A percentile compares a stretch with the other conserved stretches of the same genome.
These are phyloP conservation scores for Spatulosminthurus flaviceps DNA, from an alignment of 2,888 invertebrate species.

Conservation along the genomic window DNA sequence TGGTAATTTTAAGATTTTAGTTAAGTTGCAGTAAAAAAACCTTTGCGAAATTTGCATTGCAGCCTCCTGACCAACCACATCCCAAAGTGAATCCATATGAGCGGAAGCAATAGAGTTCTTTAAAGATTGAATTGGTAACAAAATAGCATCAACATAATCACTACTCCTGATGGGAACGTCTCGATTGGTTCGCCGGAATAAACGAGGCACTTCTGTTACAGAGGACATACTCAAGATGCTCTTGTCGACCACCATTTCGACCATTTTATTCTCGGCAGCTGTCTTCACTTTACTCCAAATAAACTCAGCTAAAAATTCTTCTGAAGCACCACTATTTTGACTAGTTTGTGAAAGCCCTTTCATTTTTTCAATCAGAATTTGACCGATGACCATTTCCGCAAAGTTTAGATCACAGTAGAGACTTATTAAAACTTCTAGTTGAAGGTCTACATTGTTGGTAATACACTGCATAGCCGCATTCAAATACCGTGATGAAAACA, in stretches of 20 bases:
- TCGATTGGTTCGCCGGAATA: slow-evolving; percentile 91
- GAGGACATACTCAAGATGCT: slow-evolving; percentile 55
- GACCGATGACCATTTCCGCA: slow-evolving; percentile 59
- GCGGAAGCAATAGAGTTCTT: slow-evolving; percentile 41
- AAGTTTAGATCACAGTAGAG: slow-evolving; percentile 61
- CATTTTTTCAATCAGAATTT: slow-evolving; percentile 60
- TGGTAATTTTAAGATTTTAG: too few relatives aligned
- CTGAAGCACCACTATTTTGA: neutral
- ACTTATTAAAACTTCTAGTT: slow-evolving; percentile 44
- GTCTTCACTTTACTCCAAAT: slow-evolving; percentile 53
- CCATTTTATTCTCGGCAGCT: slow-evolving; percentile 53
- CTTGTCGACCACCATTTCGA: slow-evolving; percentile 53
- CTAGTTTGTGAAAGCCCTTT: neutral
- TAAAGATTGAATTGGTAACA: slow-evolving; percentile 55
- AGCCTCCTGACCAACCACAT: slow-evolving; percentile 52
- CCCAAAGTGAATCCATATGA: slow-evolving; percentile 52
- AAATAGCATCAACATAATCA: slow-evolving; percentile 75
- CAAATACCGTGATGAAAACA: slow-evolving; percentile 59
- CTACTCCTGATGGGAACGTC: slow-evolving; percentile 84
- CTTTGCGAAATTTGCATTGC: slow-evolving; percentile 52
- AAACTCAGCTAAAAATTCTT: slow-evolving; percentile 55
- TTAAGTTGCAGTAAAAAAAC: slow-evolving; percentile 34
- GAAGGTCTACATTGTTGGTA: slow-evolving; percentile 48
- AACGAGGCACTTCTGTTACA: slow-evolving; percentile 90
- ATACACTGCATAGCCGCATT: slow-evolving; percentile 55